phyloP scores from a whole-genome alignment of 1,140 invertebrate species.

The Sycobia sp. region DNA sequence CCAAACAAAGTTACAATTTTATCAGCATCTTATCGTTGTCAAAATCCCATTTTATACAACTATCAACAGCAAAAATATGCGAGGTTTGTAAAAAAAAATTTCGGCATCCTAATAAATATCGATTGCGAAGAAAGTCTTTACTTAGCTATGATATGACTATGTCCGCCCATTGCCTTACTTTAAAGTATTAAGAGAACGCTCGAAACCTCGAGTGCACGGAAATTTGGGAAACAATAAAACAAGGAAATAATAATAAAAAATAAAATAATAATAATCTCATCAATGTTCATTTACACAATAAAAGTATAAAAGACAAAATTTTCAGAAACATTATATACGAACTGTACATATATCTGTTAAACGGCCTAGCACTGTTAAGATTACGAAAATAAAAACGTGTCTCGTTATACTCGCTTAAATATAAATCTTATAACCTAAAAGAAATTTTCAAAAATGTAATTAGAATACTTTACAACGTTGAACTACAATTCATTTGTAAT shows the following conservation, averaged over 20 bases:
- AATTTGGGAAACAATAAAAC: background rate
- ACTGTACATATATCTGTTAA: constrained; percentile 14
- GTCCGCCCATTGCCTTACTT: constrained; percentile 53
- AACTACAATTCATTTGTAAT: constrained; percentile 4
- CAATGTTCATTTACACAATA: constrained; percentile 18
- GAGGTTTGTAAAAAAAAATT: no score
- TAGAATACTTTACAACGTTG: constrained; percentile 32
- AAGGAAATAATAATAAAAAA: background rate
- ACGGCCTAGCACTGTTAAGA: background rate
- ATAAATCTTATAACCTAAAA: constrained; percentile 35
- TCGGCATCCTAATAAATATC: constrained; percentile 40
- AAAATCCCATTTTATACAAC: no score
- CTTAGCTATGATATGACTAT: constrained; percentile 58
- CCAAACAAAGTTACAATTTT: no score
- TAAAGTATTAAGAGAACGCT: constrained; percentile 24
- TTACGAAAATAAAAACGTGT: constrained; percentile 5
- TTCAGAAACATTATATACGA: constrained; percentile 14
- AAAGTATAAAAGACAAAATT: constrained; percentile 26
- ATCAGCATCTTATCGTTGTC: no score
- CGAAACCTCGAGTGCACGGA: background rate
- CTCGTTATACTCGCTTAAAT: constrained; percentile 11
- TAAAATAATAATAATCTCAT: constrained; percentile 25
- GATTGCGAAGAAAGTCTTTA: constrained; percentile 50
- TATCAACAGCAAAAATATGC: no score
- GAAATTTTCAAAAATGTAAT: constrained; percentile 38